A percentile compares a stretch with the other conserved stretches of the same genome.
These are phyloP conservation scores for Enteromius radiatus DNA, from an alignment of 2,797 vertebrate species.

Conservation along the genomic window DNA sequence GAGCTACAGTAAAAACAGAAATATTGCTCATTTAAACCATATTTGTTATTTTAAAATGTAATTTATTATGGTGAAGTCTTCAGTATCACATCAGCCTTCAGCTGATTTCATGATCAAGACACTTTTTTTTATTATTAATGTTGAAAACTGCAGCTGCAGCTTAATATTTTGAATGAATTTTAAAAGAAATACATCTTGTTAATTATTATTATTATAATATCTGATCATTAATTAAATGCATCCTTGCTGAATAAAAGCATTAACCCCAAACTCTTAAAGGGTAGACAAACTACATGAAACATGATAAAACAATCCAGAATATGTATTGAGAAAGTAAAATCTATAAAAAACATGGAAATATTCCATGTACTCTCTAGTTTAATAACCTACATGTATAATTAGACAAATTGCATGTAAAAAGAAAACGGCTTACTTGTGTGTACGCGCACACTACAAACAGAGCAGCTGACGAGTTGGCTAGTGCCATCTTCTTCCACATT, in stretches of 20 bases:
- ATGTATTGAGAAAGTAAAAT: not conserved
- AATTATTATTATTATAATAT: too few species aligned
- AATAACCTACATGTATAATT: not conserved
- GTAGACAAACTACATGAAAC: not conserved
- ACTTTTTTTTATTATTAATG: not conserved
- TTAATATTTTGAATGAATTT: not conserved
- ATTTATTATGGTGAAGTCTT: not conserved
- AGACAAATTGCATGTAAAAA: too few species aligned
- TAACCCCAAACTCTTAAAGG: not conserved
- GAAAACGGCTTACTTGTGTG: constrained; percentile 87
- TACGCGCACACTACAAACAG: constrained; percentile 89
- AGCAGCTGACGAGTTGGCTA: constrained; percentile 89
- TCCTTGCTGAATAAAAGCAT: not conserved
- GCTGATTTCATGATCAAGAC: not conserved
- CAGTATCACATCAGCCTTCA: not conserved
- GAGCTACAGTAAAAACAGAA: not conserved
- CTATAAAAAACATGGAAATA: not conserved
- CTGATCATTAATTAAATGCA: not conserved
- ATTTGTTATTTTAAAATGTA: not conserved
- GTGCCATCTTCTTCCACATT: constrained; percentile 90
- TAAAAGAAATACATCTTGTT: not conserved
- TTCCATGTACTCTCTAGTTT: not conserved
- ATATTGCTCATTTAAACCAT: not conserved
- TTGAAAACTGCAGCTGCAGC: not conserved
- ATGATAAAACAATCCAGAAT: not conserved